Evolutionary conservation across 2,888 invertebrate species (phyloP), one percentile per base, ranked within the genome.

Genomic region (Zele albiditarsus): DNA sequence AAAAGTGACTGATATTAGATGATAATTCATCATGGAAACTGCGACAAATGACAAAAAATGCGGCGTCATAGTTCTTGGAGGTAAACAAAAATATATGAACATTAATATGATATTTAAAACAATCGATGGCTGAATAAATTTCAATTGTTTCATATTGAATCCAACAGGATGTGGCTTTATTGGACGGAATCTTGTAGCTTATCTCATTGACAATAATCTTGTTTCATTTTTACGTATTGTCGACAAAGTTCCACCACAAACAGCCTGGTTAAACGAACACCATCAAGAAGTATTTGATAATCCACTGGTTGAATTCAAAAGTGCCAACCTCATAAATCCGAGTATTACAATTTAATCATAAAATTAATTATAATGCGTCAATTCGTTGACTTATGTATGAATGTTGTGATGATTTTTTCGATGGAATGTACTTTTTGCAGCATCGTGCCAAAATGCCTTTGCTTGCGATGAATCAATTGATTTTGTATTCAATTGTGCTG

Each of bases 191-290:
- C 91, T 97, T 82, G 94, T 97, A 77, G 92, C 94, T 78, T 95
- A 95, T 90, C 91, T 97, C 86, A 91, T 97, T 81, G 92, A 92
- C 78, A 94, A 96, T 89, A 93, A 95, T 84, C 90, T 96, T 83
- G 94, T 94, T 78, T 93, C 93, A 84, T 92, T 91, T 83, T 91
- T 97, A 79, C 93, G 95, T 81, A 93, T 97, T 66, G 96, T 96
- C 75, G 98, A 98, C 90, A 98, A 98, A 90, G 97, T 97, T 38
- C 97, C 97, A 68, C 97, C 97, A 1, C 96, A 96, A 89, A 94
- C 96, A 84, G 97, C 97, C 2, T 98, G 97, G 94, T 90, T 98
- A 46, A 97, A 96, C 89, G 90, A 92, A 1, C 90, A 90, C 77
- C 97, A 97, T 85, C 91, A 92, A 80, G 92, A 92, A 83, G 90